Evolutionary conservation across 2,888 invertebrate species (phyloP), one percentile per base, ranked within the genome.

Genomic region (Gonocerus acuteangulatus): DNA sequence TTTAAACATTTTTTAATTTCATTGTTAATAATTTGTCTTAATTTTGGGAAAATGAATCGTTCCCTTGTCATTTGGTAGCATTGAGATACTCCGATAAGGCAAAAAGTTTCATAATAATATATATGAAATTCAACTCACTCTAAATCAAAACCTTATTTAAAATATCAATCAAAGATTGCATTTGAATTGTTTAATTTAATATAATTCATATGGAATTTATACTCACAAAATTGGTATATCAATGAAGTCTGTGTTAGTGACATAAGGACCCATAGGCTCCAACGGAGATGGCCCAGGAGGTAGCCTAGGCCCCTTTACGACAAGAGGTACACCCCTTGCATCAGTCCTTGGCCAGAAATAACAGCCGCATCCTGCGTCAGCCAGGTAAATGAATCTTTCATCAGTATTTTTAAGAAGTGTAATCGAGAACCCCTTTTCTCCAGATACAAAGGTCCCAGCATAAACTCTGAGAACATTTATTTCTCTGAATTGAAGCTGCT

Each of bases 341-440:
- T 23, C 57, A 4, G 32, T 18, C 1, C 47, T 15, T 19, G 57
- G 57, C 57, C 57, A 57, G 16, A 47, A 45, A 13, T 47, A 19
- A 21, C 57, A 57, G 13, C 18, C 16, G 9, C 32, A 45, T 13
- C 27, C 18, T 4, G 32, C 16, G 13, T 57, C 57, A 2, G 21
- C 16, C n/a, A 18, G 23, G 13, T 19, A n/a, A 11, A 57, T 15
- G 11, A 65, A 9, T 22, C 45, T 21, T 9, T 44, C 23, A 16
- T 60, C 48, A 42, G 42, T 36, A 34, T 58, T 34, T 52, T 65
- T 61, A 6, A 65, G 44, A 13, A 62, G 48, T n/a, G 62, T 65
- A 16, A 65, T 32, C 2, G 65, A 63, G 57, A 65, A 65, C 2
- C 62, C 62, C 23, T 16, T 23, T 11, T 49, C 34, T 44, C 60